Base-by-base conservation (phyloP, 2,888 invertebrate species). In the Tipula helvola region DNA sequence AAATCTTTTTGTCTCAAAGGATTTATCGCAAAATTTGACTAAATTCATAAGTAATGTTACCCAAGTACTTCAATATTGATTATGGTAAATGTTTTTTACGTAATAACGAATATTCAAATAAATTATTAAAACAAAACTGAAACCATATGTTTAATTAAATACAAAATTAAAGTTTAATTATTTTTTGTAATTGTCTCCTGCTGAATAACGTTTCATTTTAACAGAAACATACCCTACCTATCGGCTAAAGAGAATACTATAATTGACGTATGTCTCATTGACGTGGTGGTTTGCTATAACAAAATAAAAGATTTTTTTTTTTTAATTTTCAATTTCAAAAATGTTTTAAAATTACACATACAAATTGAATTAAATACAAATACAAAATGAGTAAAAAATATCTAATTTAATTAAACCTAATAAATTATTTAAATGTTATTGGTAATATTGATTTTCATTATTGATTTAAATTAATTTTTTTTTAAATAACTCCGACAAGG, bases 11-110 rank as follows among this genome's bases (percentile, higher is more conserved):
- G 57, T 52, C 3, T 42, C 16, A 4, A 87, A 87, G 18, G 83
- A 87, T 83, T 86, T 87, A 13, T 86, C 86, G 10, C 87, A 86
- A 10, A 87, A 87, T 86, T 83, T 87, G 36, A 86, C 42, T 28
- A 87, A 87, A 44, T 87, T 87, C 86, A 3, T 87, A 28, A 41
- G 36, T 83, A 84, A 86, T 28, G 86, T 86, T 36, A 16, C 71
- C 10, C 71, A 71, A 71, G 71, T 71, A 71, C 71, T 71, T 71
- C 71, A 71, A 28, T 28, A 28, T 71, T 71, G 28, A 71, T 71
- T 57, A 71, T 16, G 28, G 71, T 71, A 57, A n/a, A 10, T 28
- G n/a, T 28, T 71, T 71, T 7, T 16, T 71, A 71, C 10, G 28
- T 10, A 8, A 71, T 71, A 28, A 71, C 8, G 28, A 71, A 71